Evolutionary conservation across 2,888 invertebrate genomes (phyloP).

Genomic region (Halocaridina rubra): DNA sequence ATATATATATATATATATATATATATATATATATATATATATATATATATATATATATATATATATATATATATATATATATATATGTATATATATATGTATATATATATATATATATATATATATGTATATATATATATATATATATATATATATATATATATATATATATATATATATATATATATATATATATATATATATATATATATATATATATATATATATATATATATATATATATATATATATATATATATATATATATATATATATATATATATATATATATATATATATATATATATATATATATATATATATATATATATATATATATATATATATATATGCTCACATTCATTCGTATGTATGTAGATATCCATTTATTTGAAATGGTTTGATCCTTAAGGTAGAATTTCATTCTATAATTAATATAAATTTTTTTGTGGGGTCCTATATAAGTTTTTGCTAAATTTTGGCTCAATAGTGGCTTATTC

Average conservation of each 20-base stretch:
- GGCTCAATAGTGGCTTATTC: no score
- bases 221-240: neutral
- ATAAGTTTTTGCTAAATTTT: no score
- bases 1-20: conserved; percentile 1
- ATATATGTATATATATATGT: neutral
- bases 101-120: neutral
- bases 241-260: no score
- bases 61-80: conserved; percentile 1
- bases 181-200: neutral
- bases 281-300: conserved; percentile 12
- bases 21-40: no score
- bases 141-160: conserved; percentile 9
- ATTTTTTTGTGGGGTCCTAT: no score
- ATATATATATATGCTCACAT: conserved; percentile 1
- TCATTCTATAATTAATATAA: no score
- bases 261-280: conserved; percentile 3
- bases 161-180: neutral
- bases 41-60: neutral
- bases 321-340: conserved; percentile 15
- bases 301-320: conserved; percentile 10
- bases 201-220: neutral
- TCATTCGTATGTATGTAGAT: no score
- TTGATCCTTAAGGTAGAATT: no score
- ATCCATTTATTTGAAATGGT: no score
- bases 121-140: neutral